Evolutionary conservation across 2,888 invertebrate species (phyloP).

Genomic region (Patella ulyssiponensis): DNA sequence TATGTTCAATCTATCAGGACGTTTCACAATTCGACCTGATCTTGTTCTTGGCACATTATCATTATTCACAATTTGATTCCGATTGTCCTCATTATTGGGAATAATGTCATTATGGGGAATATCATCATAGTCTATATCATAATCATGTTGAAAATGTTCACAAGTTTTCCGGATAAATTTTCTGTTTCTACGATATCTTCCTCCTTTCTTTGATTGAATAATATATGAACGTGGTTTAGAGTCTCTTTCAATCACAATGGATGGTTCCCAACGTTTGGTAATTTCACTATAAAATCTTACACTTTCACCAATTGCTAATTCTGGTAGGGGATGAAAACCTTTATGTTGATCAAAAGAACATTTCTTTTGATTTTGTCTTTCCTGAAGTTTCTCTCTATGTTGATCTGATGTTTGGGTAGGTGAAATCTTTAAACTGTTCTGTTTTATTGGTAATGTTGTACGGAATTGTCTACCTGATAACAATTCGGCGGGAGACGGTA

Average conservation of each 20-base stretch:
- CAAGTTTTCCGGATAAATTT: background rate
- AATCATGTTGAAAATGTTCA: background rate
- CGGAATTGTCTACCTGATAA: too few species aligned
- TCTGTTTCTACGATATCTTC: conserved; percentile 5
- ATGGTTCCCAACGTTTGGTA: background rate
- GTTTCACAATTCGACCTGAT: too few species aligned
- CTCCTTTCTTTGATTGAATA: background rate
- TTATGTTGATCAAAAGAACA: background rate
- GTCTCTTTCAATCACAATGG: conserved; percentile 3
- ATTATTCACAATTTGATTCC: too few species aligned
- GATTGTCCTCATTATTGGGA: too few species aligned
- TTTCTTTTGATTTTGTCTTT: conserved; percentile 1
- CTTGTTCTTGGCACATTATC: too few species aligned
- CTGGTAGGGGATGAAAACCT: background rate
- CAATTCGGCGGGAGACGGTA: too few species aligned
- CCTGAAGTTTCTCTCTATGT: background rate
- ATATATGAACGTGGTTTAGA: conserved; percentile 4
- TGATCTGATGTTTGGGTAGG: conserved; percentile 4
- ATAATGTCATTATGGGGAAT: background rate
- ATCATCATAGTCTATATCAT: background rate
- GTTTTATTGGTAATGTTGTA: conserved; percentile 13
- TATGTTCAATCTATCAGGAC: too few species aligned
- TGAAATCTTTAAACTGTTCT: background rate
- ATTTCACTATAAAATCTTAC: background rate
- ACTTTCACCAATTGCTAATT: background rate